phyloP scores from a whole-genome alignment of 2,113 vertebrate genomes.

The Acanthisitta chloris region DNA sequence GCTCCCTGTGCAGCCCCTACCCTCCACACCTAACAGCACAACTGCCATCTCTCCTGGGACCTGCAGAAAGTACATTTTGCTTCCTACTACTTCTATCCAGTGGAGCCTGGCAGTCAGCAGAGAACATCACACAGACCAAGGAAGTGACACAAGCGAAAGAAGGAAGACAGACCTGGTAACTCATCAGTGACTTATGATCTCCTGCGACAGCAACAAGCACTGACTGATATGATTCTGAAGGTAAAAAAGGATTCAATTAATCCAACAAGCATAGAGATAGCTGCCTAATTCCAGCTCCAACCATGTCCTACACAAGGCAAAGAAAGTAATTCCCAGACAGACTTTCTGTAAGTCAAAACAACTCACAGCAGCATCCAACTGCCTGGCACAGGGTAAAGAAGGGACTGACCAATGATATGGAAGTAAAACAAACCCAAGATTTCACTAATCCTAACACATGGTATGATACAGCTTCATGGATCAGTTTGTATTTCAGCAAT shows the following conservation, averaged over 20 bases:
- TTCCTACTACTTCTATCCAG: background rate
- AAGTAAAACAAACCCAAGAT: background rate
- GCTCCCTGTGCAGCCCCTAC: background rate
- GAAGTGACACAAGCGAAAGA: background rate
- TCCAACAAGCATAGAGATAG: background rate
- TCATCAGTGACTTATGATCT: background rate
- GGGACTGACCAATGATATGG: background rate
- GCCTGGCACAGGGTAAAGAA: background rate
- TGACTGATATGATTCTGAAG: background rate
- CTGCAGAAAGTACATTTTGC: background rate
- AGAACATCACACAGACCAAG: background rate
- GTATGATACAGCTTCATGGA: background rate
- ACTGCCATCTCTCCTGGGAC: background rate
- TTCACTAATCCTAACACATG: background rate
- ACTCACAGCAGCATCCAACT: background rate
- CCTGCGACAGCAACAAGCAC: background rate
- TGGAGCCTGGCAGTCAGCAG: background rate
- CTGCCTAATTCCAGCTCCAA: background rate
- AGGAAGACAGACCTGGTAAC: background rate
- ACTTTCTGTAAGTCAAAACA: background rate
- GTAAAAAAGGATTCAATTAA: background rate
- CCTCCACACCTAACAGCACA: background rate
- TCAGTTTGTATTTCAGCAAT: background rate
- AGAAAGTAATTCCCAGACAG: background rate
- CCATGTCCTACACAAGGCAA: background rate